Percentiles rank a stretch among this genome's conserved stretches.
Conservation (phyloP, 2,888 invertebrate genomes). For the Spisula subtruncata region DNA sequence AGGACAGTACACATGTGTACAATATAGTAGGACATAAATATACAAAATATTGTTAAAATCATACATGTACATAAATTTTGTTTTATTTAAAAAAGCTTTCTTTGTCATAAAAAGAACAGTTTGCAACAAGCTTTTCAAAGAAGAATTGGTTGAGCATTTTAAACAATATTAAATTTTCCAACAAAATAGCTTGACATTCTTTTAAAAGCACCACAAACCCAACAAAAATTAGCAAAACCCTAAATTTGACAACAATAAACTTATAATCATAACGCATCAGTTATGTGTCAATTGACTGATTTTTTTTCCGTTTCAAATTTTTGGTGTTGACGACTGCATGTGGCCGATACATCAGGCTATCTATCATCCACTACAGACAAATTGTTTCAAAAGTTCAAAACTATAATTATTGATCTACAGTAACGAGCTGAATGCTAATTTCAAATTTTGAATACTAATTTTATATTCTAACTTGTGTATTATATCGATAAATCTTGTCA, state of each 20-base stretch:
- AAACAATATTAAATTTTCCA: no score
- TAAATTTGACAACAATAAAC: not conserved
- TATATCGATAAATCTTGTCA: not conserved
- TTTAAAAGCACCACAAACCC: not conserved
- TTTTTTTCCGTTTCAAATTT: slow-evolving; percentile 3
- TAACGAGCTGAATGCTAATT: slow-evolving; percentile 41
- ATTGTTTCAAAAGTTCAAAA: slow-evolving; percentile 42
- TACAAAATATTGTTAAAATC: no score
- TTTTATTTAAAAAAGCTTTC: no score
- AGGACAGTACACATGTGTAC: no score
- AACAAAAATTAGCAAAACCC: not conserved
- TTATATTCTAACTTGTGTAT: not conserved
- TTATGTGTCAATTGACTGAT: slow-evolving; percentile 11
- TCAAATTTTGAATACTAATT: slow-evolving; percentile 9
- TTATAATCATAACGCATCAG: slow-evolving; percentile 4
- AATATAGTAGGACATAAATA: no score
- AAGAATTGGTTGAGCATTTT: no score
- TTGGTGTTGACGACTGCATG: slow-evolving; percentile 18
- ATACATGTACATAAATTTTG: no score
- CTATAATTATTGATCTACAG: slow-evolving; percentile 41
- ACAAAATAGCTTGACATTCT: not conserved
- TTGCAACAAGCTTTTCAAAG: not conserved
- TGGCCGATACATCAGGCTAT: not conserved
- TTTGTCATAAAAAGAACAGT: not conserved
- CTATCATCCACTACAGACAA: slow-evolving; percentile 23